Base-by-base conservation (phyloP, 2,797 vertebrate species). In the Oryzias dopingdopingensis region DNA sequence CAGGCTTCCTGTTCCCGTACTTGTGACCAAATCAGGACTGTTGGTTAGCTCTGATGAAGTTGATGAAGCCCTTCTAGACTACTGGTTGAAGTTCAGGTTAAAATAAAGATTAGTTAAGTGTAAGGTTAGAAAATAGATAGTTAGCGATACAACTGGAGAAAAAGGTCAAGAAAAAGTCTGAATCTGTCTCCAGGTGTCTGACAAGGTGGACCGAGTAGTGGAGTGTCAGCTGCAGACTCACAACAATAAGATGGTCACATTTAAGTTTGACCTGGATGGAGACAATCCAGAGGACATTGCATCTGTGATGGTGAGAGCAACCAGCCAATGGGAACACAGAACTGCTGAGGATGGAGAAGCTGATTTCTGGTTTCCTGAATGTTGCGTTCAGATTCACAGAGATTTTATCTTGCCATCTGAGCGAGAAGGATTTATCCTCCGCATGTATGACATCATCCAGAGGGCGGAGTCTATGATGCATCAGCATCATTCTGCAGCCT, bases 211-310 rank as follows among this genome's bases (percentile, higher is more conserved):
- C 75, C 91, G 94, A 1, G 95, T 97, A 68, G 96, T 96, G 50
- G 96, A 98, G 76, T 98, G 96, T 83, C 94, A 98, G 84, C 90
- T 98, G 52, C 94, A 96, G 84, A 98, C 96, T 2, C 94, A 97
- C 85, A 93, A 98, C 90, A 95, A 89, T 80, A 98, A 98, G 83
- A 95, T 96, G 94, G 96, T 98, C 77, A 98, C 95, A 0, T 98
- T 97, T 82, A 96, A 95, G 77, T 98, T 98, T 0, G 95, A 98
- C 83, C 89, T 98, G 81, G 96, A 98, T 0, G 96, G 95, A 54
- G 96, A 98, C 91, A 95, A 92, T 65, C 95, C 96, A 0, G 96
- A 98, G 72, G 96, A 98, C 73, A 98, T 98, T 0, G 93, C 96
- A 0, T 86, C 93, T 0, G 94, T 95, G 79, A 98, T 98, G 96